Base-by-base conservation (phyloP, 1,140 invertebrate genomes). In the Platorchestia sp. region DNA sequence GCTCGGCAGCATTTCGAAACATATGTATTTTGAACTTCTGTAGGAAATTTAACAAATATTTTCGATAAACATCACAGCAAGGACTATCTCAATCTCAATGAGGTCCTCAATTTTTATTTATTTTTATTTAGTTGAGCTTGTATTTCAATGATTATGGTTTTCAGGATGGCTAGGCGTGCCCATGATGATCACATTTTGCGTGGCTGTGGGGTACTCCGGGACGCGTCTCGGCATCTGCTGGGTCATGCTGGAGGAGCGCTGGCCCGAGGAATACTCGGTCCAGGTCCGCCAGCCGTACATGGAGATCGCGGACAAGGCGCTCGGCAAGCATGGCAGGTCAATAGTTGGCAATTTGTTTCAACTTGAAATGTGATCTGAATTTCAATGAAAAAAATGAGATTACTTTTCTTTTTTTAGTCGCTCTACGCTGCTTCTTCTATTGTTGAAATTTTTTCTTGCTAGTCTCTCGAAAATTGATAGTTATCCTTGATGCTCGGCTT, bases 211-310 rank as follows among this genome's bases (percentile, higher is more conserved):
- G 5, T 98, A 98, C 97, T 97, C 98, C 40, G 98, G 98, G 40
- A 98, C 97, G 75, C 97, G 97, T 44, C 97, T 98, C 0, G 98
- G 98, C 0, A 97, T 97, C 86, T 98, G 98, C 97, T 98, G 98
- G 98, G 97, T 97, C 47, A 98, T 98, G n/a, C 96, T 98, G 44
- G 98, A 98, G 97, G 97, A 98, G 89, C 97, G 98, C 5, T 98
- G 98, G 96, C 97, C 98, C 0, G 97, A 98, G 22, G 90, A 96
- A 53, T 96, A 96, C 95, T 86, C 45, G 42, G 41, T 90, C 1
- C 86, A 42, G 0, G 51, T 75, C 95, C 97, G 98, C 95, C 98
- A 98, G 96, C 98, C 98, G 0, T 98, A 98, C 97, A 97, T 98
- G 1, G 98, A 98, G 27, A 98, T 98, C 95, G 98, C 98, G 0